Base-by-base conservation (phyloP, 2,113 vertebrate species). In the Corvus hawaiiensis region DNA sequence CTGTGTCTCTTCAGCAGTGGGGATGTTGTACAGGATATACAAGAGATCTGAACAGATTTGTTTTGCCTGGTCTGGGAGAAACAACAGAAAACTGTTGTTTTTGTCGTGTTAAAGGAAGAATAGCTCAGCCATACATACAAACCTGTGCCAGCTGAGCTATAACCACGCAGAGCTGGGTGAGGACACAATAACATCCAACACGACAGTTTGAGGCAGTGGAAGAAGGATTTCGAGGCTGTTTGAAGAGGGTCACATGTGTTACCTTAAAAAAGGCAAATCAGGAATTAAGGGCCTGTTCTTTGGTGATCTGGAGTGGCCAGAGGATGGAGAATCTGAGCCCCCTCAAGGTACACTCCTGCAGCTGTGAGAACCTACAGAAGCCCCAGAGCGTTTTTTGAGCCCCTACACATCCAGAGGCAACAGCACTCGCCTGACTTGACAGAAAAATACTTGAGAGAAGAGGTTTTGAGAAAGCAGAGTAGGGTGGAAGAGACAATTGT, bases 171-270 rank as follows among this genome's bases (percentile, higher is more conserved):
- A 58, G 14, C 12, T 16, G 27, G 8, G 27, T 28, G 33, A 55
- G 74, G 66, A 73, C 13, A 61, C 15, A 56, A 41, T 44, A 49
- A 46, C 5, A 69, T 6, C 23, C 55, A 43, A 23, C 3, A 3
- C 7, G 6, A 32, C 9, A 67, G 43, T 35, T 10, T 59, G 9
- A 71, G 22, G 22, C 33, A 94, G 41, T 1, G 19, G 16, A 77
- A 69, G 22, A 48, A 46, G 30, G 11, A 19, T 16, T 62, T 24
- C 8, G 46, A 75, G 43, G 19, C 9, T 80, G 14, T 13, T 49
- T 59, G 26, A 55, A 41, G 17, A 63, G 21, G n/a, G 37, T 49
- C 5, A 2, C 16, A 18, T 0, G 0, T 3, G 2, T 28, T 71
- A 79, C 30, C 51, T 24, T 28, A 39, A 55, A 24, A 86, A 32